Evolutionary conservation across 2,797 vertebrate genomes (phyloP).

Genomic region (Galago senegalensis): DNA sequence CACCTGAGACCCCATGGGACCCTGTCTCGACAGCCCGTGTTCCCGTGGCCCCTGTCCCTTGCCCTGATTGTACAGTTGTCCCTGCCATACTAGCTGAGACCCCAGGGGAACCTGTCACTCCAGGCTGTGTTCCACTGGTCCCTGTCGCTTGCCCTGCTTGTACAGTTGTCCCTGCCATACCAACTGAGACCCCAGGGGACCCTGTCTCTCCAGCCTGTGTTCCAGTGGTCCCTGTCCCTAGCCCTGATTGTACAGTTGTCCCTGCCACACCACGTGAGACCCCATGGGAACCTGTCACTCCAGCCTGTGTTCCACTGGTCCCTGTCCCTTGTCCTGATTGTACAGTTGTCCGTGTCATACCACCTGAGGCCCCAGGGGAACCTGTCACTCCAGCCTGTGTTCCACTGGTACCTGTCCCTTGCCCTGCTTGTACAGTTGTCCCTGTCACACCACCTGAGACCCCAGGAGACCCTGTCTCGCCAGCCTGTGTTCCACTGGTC

Average conservation of each 20-base stretch:
- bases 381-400: no score
- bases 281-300: neutral
- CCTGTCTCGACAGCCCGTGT: accelerated
- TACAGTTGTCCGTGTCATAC: neutral
- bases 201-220: no score
- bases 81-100: neutral
- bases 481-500: no score
- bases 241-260: neutral
- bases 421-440: no score
- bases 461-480: neutral
- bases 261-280: no score
- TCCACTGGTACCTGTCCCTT: no score
- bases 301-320: accelerated
- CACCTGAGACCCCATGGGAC: accelerated
- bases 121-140: accelerated
- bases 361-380: neutral
- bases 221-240: neutral
- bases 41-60: neutral
- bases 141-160: neutral
- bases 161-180: no score
- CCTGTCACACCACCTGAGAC: accelerated
- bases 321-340: accelerated
- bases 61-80: neutral
- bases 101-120: no score
- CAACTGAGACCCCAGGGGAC: no score